phyloP scores from a whole-genome alignment of 2,113 vertebrate genomes.

The Ailurus styani region DNA sequence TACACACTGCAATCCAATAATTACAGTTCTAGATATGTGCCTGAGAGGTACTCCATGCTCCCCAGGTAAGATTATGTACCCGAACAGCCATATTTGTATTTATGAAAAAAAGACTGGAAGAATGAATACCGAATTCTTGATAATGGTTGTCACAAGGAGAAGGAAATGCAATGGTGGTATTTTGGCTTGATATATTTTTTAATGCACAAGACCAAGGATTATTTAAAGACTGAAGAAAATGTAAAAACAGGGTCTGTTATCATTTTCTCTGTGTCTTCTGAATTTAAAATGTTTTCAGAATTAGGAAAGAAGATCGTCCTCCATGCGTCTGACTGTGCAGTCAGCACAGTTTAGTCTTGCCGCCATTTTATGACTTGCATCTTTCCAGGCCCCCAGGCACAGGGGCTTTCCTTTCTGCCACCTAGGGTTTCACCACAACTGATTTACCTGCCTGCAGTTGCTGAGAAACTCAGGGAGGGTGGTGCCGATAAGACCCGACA shows the following conservation, averaged over 20 bases:
- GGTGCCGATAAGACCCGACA: not conserved
- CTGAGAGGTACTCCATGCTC: not conserved
- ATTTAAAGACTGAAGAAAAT: not conserved
- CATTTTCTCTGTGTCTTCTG: slow-evolving; percentile 14
- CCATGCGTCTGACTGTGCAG: not conserved
- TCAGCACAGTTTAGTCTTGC: not conserved
- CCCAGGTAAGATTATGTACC: not conserved
- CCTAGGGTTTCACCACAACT: not conserved
- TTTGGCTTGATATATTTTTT: not conserved
- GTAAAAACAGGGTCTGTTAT: not conserved
- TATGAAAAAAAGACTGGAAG: not conserved
- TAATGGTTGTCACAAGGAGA: not conserved
- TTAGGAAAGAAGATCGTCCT: not conserved
- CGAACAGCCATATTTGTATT: not conserved
- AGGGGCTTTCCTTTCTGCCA: not conserved
- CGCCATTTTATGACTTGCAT: not conserved
- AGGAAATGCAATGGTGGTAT: not conserved
- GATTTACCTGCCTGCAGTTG: not conserved
- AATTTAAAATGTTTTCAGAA: not conserved
- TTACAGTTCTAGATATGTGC: not conserved
- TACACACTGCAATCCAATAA: not conserved
- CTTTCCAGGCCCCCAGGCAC: not conserved
- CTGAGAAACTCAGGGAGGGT: not conserved
- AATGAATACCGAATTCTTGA: not conserved
- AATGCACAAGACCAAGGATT: not conserved